Evolutionary conservation across 2,888 invertebrate genomes (phyloP).

Genomic region (Biston stratarius): DNA sequence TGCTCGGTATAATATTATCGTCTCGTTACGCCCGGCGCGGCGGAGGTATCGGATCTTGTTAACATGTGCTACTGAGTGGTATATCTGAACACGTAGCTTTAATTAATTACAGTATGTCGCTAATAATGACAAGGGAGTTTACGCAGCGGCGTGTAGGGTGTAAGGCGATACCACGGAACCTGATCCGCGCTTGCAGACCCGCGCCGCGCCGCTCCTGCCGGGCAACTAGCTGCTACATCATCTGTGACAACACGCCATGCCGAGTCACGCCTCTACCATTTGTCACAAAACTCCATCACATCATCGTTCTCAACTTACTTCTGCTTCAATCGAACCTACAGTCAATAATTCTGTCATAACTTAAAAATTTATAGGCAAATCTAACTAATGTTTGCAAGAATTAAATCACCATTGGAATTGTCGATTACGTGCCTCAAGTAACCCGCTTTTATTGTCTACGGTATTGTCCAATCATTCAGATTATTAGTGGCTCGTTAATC

Average conservation of each 20-base stretch:
- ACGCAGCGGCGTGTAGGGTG: conserved; percentile 50
- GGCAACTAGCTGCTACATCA: conserved; percentile 17
- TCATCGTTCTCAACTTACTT: conserved; percentile 46
- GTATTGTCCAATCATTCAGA: background rate
- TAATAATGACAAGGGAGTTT: conserved; percentile 70
- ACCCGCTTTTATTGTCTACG: background rate
- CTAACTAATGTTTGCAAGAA: conserved; percentile 19
- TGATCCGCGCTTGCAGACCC: conserved; percentile 43
- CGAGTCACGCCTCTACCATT: conserved; percentile 68
- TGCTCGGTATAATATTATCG: conserved; percentile 58
- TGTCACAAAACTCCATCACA: conserved; percentile 63
- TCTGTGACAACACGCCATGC: conserved; percentile 39
- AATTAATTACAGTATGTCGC: conserved; percentile 74
- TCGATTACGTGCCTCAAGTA: background rate
- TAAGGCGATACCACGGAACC: conserved; percentile 63
- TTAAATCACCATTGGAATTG: conserved; percentile 24
- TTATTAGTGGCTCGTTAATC: background rate
- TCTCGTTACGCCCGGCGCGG: conserved; percentile 55
- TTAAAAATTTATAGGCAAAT: conserved; percentile 30
- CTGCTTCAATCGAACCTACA: conserved; percentile 43
- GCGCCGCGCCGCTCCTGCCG: background rate
- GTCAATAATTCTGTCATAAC: conserved; percentile 34
- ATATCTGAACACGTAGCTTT: conserved; percentile 65
- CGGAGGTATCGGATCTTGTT: conserved; percentile 64
- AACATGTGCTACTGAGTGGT: conserved; percentile 68